These are phyloP conservation scores for Psylliodes chrysocephalus DNA, from an alignment of 2,888 invertebrate species.

Conservation along the genomic window DNA sequence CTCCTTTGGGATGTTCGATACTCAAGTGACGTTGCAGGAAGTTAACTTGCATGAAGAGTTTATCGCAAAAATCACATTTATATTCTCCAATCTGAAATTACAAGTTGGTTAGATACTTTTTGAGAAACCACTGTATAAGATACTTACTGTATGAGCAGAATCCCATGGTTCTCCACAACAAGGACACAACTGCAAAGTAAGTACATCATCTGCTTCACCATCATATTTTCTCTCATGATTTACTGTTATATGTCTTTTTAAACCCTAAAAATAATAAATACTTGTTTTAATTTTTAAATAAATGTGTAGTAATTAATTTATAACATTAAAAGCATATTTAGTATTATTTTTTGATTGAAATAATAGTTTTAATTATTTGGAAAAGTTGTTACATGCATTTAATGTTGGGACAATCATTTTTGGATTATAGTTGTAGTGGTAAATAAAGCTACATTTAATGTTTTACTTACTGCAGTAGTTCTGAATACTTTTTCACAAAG, in stretches of 20 bases:
- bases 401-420: too few relatives aligned
- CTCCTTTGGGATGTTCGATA: conserved; percentile 74
- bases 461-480: conserved; percentile 55
- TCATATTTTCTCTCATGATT: conserved; percentile 50
- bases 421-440: too few relatives aligned
- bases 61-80: conserved; percentile 72
- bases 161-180: conserved; percentile 71
- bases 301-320: background rate
- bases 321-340: too few relatives aligned
- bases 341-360: too few relatives aligned
- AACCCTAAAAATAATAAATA: conserved; percentile 59
- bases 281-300: background rate
- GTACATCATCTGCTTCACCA: conserved; percentile 56
- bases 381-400: too few relatives aligned
- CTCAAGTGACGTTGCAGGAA: conserved; percentile 74
- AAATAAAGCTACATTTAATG: too few relatives aligned
- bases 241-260: conserved; percentile 61
- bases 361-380: too few relatives aligned
- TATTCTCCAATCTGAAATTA: conserved; percentile 68
- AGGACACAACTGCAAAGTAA: conserved; percentile 65
- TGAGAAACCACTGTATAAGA: too few relatives aligned
- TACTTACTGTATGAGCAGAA: conserved; percentile 66
- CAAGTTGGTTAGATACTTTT: too few relatives aligned
- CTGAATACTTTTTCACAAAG: conserved; percentile 57
- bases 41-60: conserved; percentile 76